Base-by-base conservation (phyloP, 2,797 vertebrate species). In the Hydrocynus forskahlii region DNA sequence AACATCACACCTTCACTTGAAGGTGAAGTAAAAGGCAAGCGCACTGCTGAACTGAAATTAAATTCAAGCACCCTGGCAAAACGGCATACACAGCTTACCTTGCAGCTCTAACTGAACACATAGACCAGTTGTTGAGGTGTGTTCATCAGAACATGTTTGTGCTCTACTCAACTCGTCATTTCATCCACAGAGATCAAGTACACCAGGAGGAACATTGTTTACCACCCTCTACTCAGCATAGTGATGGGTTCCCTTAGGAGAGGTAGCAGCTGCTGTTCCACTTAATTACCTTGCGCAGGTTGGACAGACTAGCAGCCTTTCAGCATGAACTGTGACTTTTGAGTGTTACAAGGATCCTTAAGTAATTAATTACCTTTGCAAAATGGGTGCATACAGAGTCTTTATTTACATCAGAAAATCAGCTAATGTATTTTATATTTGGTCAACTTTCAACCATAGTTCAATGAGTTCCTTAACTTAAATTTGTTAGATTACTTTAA, bases 161-260 rank as follows among this genome's bases (percentile, higher is more conserved):
- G 72, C 79, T 76, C 23, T 16, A 16, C 7, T 48, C 50, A n/a
- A 21, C 29, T 71, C 21, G 52, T 82, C 77, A 76, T 76, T 85
- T 84, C 68, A 88, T 84, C 87, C 85, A 73, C 85, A 60, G 81
- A 85, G 87, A 86, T 82, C 81, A 64, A 54, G 59, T 62, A 81
- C 60, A 62, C 66, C 81, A 66, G 75, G 83, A 85, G 84, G 70
- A 79, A 79, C 75, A 38, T 82, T 87, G 86, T 87, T 87, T 87
- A 83, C 78, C 54, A 82, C 6, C 54, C 7, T n/a, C 54, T 45
- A 29, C 48, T 76, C 71, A 60, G n/a, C 45, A 21, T 35, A 80
- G 66, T 74, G 74, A 71, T 82, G 75, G 35, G 19, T 35, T 45
- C 84, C 50, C 80, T n/a, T 35, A 66, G 74, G 85, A 81, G 63